Evolutionary conservation across 1,140 invertebrate species (phyloP), one percentile per base, ranked within the genome.

Genomic region (Euwallacea similis): DNA sequence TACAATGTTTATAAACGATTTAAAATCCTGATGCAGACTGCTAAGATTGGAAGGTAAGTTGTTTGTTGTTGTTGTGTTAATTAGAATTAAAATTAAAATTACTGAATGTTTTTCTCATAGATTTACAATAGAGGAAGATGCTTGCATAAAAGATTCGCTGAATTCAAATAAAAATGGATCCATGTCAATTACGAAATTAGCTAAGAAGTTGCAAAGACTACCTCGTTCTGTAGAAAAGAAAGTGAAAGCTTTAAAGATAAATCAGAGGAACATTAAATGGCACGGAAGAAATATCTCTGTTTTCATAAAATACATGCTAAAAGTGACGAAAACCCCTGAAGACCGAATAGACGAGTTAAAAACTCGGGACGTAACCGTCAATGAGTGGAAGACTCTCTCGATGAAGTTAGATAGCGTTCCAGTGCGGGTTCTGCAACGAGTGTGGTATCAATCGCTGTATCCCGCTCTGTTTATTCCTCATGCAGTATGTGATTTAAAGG

Each of bases 1-100:
- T 63, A 13, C 15, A 63, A 43, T 46, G 43, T 63, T 7, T 63
- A 44, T 46, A n/a, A 46, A 10, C 16, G 60, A 15, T 63, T 63
- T 15, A 63, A 46, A 47, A 41, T 44, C 7, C 21, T 63, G 6
- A 47, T 63, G 60, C 11, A 11, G 43, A 13, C 16, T n/a, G 42
- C 15, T 10, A 63, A 63, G 13, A 2, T 7, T 10, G 60, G 60
- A 63, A 63, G 44, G 60, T 63, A 63, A 11, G 41, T 6, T 33
- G n/a, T n/a, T n/a, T n/a, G n/a, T n/a, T n/a, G n/a, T n/a, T n/a
- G 21, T 1, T 33, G 21, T 33, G 21, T 33, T 33, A 33, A 33
- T 33, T 33, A 2, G 4, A 4, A 33, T 33, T 33, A 2, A 33
- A 4, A 33, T 33, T 2, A 2, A 33, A 2, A 33, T 33, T 33